Evolutionary conservation across 2,888 invertebrate species (phyloP).

Genomic region (Agrotis ipsilon): DNA sequence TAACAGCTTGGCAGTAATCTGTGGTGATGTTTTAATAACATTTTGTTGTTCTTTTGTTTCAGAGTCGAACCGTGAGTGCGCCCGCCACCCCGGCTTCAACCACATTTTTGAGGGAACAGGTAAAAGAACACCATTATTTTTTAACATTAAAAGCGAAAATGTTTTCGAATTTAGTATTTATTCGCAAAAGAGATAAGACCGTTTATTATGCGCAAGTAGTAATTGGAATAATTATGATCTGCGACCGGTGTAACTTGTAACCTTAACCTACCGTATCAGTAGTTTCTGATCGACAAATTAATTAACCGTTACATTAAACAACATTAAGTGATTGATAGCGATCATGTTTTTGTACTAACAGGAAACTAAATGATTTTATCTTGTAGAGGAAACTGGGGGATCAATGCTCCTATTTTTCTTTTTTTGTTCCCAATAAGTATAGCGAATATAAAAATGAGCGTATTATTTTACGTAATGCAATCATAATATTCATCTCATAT

Average conservation of each 20-base stretch:
- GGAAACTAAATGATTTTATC: conserved; percentile 39
- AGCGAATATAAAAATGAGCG: conserved; percentile 31
- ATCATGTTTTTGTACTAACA: conserved; percentile 33
- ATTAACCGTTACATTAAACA: conserved; percentile 39
- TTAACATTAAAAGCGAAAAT: not conserved
- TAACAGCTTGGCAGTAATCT: conserved; percentile 53
- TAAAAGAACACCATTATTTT: conserved; percentile 59
- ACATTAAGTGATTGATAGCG: conserved; percentile 42
- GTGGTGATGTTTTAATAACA: conserved; percentile 49
- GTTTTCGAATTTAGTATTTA: conserved; percentile 5
- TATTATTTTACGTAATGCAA: conserved; percentile 46
- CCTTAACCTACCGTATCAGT: conserved; percentile 26
- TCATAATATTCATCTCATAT: conserved; percentile 38
- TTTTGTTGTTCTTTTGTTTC: conserved; percentile 75
- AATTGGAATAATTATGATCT: conserved; percentile 8
- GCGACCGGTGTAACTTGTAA: conserved; percentile 10
- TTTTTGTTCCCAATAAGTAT: conserved; percentile 9
- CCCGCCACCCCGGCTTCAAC: conserved; percentile 85
- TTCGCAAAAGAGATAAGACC: conserved; percentile 2
- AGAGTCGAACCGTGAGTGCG: conserved; percentile 89
- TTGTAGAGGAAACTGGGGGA: conserved; percentile 3
- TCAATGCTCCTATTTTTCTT: not conserved
- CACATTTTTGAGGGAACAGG: conserved; percentile 82
- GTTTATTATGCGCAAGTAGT: not conserved
- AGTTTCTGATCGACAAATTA: conserved; percentile 34